These are phyloP conservation scores for Cyprinella venusta DNA, from an alignment of 2,797 vertebrate genomes.

Conservation along the genomic window DNA sequence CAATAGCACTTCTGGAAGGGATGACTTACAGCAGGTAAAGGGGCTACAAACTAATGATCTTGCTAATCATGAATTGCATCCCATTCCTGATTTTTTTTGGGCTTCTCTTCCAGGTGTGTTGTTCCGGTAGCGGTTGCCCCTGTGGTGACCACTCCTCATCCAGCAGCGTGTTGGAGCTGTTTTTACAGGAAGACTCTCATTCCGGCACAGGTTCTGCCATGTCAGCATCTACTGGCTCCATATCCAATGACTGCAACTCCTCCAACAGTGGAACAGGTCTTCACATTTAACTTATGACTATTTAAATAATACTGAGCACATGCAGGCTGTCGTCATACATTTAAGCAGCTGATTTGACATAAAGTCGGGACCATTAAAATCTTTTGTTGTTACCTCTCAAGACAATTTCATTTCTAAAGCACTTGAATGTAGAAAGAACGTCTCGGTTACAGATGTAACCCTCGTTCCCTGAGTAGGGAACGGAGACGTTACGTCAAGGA, in stretches of 20 bases:
- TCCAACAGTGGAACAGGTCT: conserved; percentile 84
- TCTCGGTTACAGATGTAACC: too few species aligned
- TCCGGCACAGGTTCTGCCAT: conserved; percentile 86
- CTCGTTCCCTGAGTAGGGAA: too few species aligned
- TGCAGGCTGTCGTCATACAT: neutral
- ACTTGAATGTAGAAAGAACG: neutral
- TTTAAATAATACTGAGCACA: neutral
- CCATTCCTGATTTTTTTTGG: neutral
- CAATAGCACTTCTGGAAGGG: conserved; percentile 54
- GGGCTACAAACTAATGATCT: neutral
- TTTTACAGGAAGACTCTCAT: conserved; percentile 86
- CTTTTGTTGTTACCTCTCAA: neutral
- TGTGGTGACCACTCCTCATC: conserved; percentile 85
- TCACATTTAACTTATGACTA: neutral
- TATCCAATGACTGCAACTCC: conserved; percentile 80
- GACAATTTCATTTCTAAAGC: neutral
- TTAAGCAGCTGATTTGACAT: neutral
- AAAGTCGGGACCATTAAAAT: neutral
- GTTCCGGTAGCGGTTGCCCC: conserved; percentile 74
- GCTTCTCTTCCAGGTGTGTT: conserved; percentile 42
- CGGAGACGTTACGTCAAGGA: too few species aligned
- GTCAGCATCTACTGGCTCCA: conserved; percentile 86
- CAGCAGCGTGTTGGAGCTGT: conserved; percentile 86
- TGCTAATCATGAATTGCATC: neutral
- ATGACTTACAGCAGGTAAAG: conserved; percentile 76